A percentile compares a stretch with the other conserved stretches of the same genome.
These are phyloP conservation scores for Spheniscus humboldti DNA, from an alignment of 2,797 vertebrate genomes.

Conservation along the genomic window DNA sequence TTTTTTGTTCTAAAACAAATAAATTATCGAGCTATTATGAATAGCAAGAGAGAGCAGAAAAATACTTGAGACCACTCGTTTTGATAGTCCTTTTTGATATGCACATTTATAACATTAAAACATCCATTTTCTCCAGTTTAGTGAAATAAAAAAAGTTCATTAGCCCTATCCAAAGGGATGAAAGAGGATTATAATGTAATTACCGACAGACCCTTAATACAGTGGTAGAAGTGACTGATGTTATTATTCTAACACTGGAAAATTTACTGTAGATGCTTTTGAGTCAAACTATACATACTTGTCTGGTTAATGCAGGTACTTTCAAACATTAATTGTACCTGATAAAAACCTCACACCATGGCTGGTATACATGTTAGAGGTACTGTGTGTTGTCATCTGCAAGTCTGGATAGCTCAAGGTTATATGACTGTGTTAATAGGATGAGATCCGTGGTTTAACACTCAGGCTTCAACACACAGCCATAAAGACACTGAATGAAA, in stretches of 20 bases:
- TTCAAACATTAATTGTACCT: constrained; percentile 6
- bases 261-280: background rate
- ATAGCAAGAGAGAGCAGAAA: background rate
- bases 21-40: background rate
- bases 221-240: background rate
- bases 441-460: constrained; percentile 63
- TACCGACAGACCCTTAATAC: background rate
- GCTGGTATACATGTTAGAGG: constrained; percentile 25
- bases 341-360: background rate
- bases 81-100: background rate
- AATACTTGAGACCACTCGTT: background rate
- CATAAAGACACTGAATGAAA: constrained; percentile 67
- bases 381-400: constrained; percentile 28
- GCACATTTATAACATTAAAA: background rate
- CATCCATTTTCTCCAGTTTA: background rate
- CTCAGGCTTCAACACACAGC: constrained; percentile 56
- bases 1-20: background rate
- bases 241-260: background rate
- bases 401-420: constrained; percentile 67
- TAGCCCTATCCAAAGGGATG: background rate
- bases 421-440: constrained; percentile 66
- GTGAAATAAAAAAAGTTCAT: background rate
- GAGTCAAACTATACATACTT: background rate
- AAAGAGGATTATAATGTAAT: background rate
- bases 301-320: background rate